Base-by-base conservation (phyloP, 1,140 invertebrate genomes). In the Drosophila melanica region DNA sequence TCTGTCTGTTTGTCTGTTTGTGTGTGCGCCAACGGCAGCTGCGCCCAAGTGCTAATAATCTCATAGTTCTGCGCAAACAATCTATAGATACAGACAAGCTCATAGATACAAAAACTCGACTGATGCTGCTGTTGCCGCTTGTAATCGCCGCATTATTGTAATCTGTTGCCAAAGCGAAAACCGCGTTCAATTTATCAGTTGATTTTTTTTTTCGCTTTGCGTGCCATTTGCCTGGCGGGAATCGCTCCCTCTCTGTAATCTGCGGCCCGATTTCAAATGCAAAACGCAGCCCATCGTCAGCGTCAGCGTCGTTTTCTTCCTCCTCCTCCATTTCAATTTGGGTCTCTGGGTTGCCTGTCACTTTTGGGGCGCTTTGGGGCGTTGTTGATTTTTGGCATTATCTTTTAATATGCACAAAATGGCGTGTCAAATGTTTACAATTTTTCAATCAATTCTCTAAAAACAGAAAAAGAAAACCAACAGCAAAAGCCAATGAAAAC, bases 1-100 rank as follows among this genome's bases (percentile, higher is more conserved):
- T 63, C 23, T 59, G 60, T 62, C 48, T 66, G 67, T 58, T 35
- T 68, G 41, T 57, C 20, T 57, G 18, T 44, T 18, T 63, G 23
- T 62, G 27, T 42, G 50, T 42, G 63, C 11, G 45, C 42, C 50
- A 44, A 66, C 54, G 69, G 82, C 84, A 87, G 84, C 79, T 87
- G 84, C 84, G 65, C 66, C 84, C 84, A 89, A 87, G 82, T 87
- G 84, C 84, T 87, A 87, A 87, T 87, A 87, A 87, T 87, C 84
- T 84, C 84, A 87, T 87, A 87, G 82, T 87, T 82, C 79, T 81
- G 66, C 67, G 42, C 82, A 87, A 76, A 76, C 82, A 86, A 86
- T 86, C 82, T 72, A 87, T 81, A 87, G 53, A 77, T 59, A 70
- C 63, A 70, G 39, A 77, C 27, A 7, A 51, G 69, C 65, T 37